Evolutionary conservation across 2,888 invertebrate genomes (phyloP).

Genomic region (Melangyna quadrimaculata): DNA sequence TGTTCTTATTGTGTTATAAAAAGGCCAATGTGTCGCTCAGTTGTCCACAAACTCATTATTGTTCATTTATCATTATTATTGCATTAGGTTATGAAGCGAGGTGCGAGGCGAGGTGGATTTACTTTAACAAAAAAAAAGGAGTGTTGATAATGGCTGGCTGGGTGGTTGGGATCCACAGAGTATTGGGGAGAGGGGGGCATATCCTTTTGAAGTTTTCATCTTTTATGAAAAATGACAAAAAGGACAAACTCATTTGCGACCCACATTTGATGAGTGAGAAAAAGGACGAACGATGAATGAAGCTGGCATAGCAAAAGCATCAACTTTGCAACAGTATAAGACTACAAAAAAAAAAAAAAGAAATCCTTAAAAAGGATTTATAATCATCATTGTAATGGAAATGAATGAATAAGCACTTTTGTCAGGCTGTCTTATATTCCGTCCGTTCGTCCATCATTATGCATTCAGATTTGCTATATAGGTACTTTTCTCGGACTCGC

Average conservation of each 20-base stretch:
- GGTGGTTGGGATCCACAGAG: background rate
- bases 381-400: conserved; percentile 71
- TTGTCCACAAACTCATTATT: conserved; percentile 71
- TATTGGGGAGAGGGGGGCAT: background rate
- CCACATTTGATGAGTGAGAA: conserved; percentile 59
- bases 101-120: conserved; percentile 14
- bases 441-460: conserved; percentile 61
- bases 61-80: conserved; percentile 72
- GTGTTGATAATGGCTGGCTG: conserved; percentile 25
- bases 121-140: background rate
- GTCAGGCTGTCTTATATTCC: conserved; percentile 14
- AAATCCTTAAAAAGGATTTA: conserved; percentile 62
- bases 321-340: conserved; percentile 23
- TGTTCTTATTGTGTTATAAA: conserved; percentile 63
- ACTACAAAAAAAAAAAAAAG: background rate
- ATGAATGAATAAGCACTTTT: conserved; percentile 70
- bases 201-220: conserved; percentile 63
- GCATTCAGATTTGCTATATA: conserved; percentile 67
- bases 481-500: background rate
- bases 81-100: conserved; percentile 51
- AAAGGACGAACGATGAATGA: conserved; percentile 7
- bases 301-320: conserved; percentile 8
- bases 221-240: conserved; percentile 71
- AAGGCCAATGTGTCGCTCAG: conserved; percentile 71
- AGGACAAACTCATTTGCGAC: conserved; percentile 70